phyloP scores from a whole-genome alignment of 1,140 invertebrate genomes.

The Leptinotarsa lineolata region DNA sequence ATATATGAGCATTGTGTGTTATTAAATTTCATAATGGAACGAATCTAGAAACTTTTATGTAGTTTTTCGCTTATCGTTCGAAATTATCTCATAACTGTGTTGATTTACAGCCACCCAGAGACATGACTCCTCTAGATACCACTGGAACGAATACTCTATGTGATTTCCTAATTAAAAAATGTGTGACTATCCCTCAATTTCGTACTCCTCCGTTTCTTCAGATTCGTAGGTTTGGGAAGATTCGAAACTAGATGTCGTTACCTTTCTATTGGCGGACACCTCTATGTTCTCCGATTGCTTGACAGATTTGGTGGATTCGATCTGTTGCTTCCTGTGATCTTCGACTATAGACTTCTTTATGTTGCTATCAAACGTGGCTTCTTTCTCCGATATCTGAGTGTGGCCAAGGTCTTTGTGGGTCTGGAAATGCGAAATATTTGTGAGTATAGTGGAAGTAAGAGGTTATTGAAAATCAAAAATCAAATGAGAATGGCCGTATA shows the following conservation, averaged over 20 bases:
- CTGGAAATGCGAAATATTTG: slow-evolving; percentile 34
- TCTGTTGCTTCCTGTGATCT: slow-evolving; percentile 42
- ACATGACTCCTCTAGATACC: no score
- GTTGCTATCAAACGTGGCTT: slow-evolving; percentile 48
- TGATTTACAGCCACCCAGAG: no score
- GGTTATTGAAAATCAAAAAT: no score
- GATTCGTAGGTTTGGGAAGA: slow-evolving; percentile 52
- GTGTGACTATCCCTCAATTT: slow-evolving; percentile 43
- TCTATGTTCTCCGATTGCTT: slow-evolving; percentile 44
- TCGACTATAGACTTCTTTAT: slow-evolving; percentile 49
- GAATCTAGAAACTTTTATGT: no score
- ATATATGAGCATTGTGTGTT: no score
- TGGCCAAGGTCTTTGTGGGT: slow-evolving; percentile 48
- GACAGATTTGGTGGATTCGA: slow-evolving; percentile 45
- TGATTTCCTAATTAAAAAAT: neutral
- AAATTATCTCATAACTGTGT: no score
- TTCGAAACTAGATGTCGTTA: slow-evolving; percentile 46
- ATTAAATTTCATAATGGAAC: no score
- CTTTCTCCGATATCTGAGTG: slow-evolving; percentile 49
- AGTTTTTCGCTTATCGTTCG: no score
- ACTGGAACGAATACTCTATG: neutral
- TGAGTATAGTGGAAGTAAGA: no score
- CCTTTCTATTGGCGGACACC: slow-evolving; percentile 47
- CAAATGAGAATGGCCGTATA: no score
- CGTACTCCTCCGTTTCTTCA: slow-evolving; percentile 54